Base-by-base conservation (phyloP, 2,888 invertebrate species). In the Polyommatus iphigenia region DNA sequence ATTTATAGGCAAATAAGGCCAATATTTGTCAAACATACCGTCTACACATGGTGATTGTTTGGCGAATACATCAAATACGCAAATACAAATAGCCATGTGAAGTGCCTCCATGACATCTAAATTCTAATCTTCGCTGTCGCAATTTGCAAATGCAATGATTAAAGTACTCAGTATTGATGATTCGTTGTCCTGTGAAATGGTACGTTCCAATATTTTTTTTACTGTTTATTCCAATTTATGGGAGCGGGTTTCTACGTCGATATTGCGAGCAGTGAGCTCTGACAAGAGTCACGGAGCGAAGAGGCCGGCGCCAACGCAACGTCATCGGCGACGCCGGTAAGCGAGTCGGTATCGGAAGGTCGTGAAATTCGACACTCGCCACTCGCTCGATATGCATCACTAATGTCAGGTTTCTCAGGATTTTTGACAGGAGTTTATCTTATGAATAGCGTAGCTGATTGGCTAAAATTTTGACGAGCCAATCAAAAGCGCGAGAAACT, bases 321-420 rank as follows among this genome's bases (percentile, higher is more conserved):
- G 90, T 89, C 90, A 88, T 85, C 85, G 91, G 89, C 91, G 91
- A 84, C 91, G 87, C 82, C 87, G 87, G 93, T 92, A 94, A 93
- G 91, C 89, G 90, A 93, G 89, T 88, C 89, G 86, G 85, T 86
- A 86, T 84, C 86, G 89, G 91, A 94, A 94, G 94, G 94, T 86
- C 93, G 85, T 86, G 93, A 89, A 93, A 93, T 87, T 85, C 86
- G 92, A 94, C 88, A 90, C 89, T 32, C 86, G 86, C 89, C 89
- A 87, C 87, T 90, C 90, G 89, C 86, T 89, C 87, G 85, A 82
- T 82, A 85, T 84, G 83, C 85, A 84, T 84, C 84, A 83, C 82
- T 82, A 79, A 41, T 46, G 46, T 10, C 46, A 13, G 46, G 46
- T 41, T 41, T 41, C 41, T 10, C 10, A 41, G 41, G 10, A 41